A percentile compares a stretch with the other conserved stretches of the same genome.
Evolutionary conservation across 2,888 invertebrate species (phyloP).

Genomic region (Dione vanillae): DNA sequence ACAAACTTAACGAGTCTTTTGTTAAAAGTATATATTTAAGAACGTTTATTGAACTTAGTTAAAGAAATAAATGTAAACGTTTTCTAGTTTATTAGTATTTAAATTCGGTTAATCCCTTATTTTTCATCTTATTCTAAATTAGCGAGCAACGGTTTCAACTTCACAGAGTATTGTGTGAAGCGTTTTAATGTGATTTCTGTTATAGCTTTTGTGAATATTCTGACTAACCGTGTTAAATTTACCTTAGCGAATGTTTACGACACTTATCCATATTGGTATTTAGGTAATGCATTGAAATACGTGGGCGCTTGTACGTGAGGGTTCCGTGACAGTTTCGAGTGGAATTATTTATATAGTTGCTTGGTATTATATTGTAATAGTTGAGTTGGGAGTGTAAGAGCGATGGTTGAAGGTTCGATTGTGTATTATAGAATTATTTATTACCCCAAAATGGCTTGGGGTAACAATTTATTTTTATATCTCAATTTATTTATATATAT

Average conservation of each 20-base stretch:
- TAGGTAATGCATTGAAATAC: conserved; percentile 44
- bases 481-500: too few species aligned
- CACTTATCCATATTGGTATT: conserved; percentile 49
- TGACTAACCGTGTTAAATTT: conserved; percentile 47
- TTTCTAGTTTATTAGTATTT: neutral
- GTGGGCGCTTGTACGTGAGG: conserved; percentile 44
- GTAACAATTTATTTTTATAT: too few species aligned
- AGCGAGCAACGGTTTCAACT: neutral
- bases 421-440: too few species aligned
- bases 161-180: conserved; percentile 55
- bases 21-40: neutral
- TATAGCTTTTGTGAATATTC: conserved; percentile 51
- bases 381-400: too few species aligned
- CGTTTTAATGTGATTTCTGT: conserved; percentile 57
- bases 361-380: neutral
- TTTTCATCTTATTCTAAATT: conserved; percentile 1
- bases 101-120: neutral
- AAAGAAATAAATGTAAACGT: neutral
- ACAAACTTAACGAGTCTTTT: conserved; percentile 2
- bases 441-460: too few species aligned
- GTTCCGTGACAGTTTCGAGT: conserved; percentile 24
- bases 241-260: conserved; percentile 48
- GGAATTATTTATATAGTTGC: conserved; percentile 1
- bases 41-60: neutral
- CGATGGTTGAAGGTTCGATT: too few species aligned